Evolutionary conservation across 2,113 vertebrate genomes (phyloP).

Genomic region (Malaclemys terrapin): DNA sequence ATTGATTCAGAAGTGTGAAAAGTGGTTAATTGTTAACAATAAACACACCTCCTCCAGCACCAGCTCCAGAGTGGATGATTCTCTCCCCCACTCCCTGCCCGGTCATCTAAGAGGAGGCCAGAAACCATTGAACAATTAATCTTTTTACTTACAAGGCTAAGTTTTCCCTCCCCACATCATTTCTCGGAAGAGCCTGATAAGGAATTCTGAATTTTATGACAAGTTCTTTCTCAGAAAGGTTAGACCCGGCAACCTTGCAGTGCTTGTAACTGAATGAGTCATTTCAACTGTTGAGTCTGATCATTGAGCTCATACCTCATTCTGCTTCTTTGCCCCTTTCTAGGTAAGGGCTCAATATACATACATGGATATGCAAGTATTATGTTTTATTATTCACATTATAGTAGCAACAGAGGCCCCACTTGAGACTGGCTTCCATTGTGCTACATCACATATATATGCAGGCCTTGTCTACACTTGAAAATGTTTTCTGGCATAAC

Average conservation of each 20-base stretch:
- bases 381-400: not conserved
- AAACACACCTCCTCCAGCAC: not conserved
- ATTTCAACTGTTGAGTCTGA: not conserved
- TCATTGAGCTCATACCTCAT: not conserved
- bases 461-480: not conserved
- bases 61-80: not conserved
- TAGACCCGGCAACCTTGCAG: accelerated
- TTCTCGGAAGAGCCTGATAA: not conserved
- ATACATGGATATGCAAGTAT: not conserved
- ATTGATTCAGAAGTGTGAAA: not conserved
- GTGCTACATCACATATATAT: not conserved
- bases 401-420: not conserved
- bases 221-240: not conserved
- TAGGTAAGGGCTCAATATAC: too few relatives aligned
- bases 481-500: not conserved
- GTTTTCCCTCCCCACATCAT: not conserved
- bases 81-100: accelerated
- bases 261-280: not conserved
- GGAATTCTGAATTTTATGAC: not conserved
- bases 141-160: not conserved
- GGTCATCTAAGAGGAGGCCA: not conserved
- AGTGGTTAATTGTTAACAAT: accelerated
- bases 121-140: not conserved
- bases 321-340: not conserved
- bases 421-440: not conserved